Base-by-base conservation (phyloP, 2,113 vertebrate genomes). In the Vulpes vulpes region DNA sequence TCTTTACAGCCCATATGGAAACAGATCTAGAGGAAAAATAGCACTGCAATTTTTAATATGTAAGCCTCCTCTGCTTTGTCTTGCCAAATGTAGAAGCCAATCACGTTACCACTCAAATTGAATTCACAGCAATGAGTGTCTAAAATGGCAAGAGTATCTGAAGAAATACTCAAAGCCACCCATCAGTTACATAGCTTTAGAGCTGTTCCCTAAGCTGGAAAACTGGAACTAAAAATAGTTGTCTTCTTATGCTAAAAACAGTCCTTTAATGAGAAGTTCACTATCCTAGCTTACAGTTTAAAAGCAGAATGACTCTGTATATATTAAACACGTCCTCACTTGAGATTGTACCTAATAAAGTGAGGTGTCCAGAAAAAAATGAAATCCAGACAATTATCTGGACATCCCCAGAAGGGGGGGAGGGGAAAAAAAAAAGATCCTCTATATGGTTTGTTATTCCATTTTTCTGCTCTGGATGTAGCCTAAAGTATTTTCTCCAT, bases 201-300 rank as follows among this genome's bases (percentile, higher is more conserved):
- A 79, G 51, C 25, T 59, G 8, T 82, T 93, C 80, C 81, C 82
- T 76, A 90, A 71, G 23, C 16, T 35, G 62, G 86, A 94, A 95
- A 89, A 85, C 4, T 49, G n/a, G 19, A 91, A 91, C 25, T 25
- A 67, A 74, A 94, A 57, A 78, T 9, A 94, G 35, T 53, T 73
- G 15, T 88, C 38, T 76, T 62, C 49, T 85, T 87, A 69, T 76
- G 32, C 23, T 38, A 8, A 92, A 87, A 35, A 53, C 0, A 35
- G 55, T 43, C 32, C 43, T 91, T 55, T 27, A 67, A 89, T 27
- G 27, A 69, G 22, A 67, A 15, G 51, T 64, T 53, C 85, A 38
- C 15, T 51, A 57, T 11, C 15, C 38, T 23, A 11, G 53, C 11
- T 3, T 32, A 64, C 38, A 62, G 14, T 32, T 60, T 80, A 32